These are phyloP conservation scores for Sabatieria punctata DNA, from an alignment of 2,888 invertebrate species.

Conservation along the genomic window DNA sequence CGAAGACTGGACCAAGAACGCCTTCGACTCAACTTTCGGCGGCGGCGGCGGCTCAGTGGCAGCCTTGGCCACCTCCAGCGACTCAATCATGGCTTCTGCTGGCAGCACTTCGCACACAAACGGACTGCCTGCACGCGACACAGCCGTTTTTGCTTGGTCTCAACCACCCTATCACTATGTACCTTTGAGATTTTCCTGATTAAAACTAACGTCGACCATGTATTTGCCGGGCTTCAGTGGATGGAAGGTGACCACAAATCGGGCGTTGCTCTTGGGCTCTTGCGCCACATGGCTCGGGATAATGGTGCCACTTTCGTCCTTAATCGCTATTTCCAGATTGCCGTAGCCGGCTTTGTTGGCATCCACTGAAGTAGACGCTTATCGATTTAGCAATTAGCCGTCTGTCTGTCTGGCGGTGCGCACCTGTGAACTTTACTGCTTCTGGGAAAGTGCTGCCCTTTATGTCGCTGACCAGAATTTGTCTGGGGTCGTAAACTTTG, in stretches of 20 bases:
- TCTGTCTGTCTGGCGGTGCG: neutral
- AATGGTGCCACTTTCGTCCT: slow-evolving; percentile 30
- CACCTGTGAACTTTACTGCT: slow-evolving; percentile 34
- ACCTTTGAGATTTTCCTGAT: slow-evolving; percentile 51
- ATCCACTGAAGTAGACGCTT: slow-evolving; percentile 47
- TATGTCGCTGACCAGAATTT: slow-evolving; percentile 81
- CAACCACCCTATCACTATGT: slow-evolving; percentile 6
- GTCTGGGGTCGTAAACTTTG: slow-evolving; percentile 45
- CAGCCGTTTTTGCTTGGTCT: too few relatives aligned
- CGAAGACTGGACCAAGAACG: too few relatives aligned
- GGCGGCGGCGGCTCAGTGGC: too few relatives aligned
- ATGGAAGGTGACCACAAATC: slow-evolving; percentile 83
- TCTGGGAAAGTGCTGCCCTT: slow-evolving; percentile 70
- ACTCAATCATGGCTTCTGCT: too few relatives aligned
- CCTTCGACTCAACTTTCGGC: too few relatives aligned
- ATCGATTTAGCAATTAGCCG: neutral
- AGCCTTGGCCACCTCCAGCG: too few relatives aligned
- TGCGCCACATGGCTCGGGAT: slow-evolving; percentile 7
- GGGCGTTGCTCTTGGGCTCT: slow-evolving; percentile 19
- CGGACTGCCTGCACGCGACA: too few relatives aligned
- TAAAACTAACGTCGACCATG: slow-evolving; percentile 89
- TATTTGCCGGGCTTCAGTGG: slow-evolving; percentile 86
- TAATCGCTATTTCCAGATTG: slow-evolving; percentile 76
- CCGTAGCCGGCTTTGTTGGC: slow-evolving; percentile 93
- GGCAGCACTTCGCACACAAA: too few relatives aligned